phyloP scores from a whole-genome alignment of 2,113 vertebrate genomes.

The Neodon shergylaensis region DNA sequence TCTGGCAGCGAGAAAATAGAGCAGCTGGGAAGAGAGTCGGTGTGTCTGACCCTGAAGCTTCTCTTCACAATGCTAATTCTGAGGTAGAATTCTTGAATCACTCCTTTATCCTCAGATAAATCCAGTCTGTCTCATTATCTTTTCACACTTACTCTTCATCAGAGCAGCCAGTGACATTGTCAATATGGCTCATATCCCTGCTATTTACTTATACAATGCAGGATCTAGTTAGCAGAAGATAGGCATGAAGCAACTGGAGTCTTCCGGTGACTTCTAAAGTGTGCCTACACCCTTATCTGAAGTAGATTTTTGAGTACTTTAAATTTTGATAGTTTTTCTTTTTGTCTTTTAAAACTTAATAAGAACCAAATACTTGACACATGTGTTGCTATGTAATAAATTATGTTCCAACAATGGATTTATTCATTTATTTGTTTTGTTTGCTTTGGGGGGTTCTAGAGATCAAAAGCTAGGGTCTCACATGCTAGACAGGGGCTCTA shows the following conservation, averaged over 20 bases:
- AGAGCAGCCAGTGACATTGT: not conserved
- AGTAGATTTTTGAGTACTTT: not conserved
- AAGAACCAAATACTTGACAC: not conserved
- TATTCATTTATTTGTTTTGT: not conserved
- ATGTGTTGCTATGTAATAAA: not conserved
- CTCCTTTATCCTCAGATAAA: not conserved
- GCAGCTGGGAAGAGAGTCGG: not conserved
- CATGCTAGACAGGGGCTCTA: not conserved
- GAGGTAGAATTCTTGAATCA: not conserved
- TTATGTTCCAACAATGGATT: not conserved
- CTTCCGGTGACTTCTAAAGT: not conserved
- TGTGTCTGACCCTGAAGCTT: not conserved
- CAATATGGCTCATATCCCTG: not conserved
- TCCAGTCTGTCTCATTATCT: not conserved
- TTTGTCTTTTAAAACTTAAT: not conserved
- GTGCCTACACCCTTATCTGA: not conserved
- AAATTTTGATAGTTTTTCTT: not conserved
- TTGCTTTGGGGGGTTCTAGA: not conserved
- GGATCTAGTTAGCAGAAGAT: not conserved
- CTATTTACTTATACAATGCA: not conserved
- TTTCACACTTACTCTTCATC: not conserved
- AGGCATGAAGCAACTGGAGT: not conserved
- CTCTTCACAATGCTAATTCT: not conserved
- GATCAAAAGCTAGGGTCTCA: not conserved
- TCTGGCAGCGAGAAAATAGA: not conserved